These are phyloP conservation scores for Tenebrosternarchus preto DNA, from an alignment of 2,113 vertebrate genomes.

Conservation along the genomic window DNA sequence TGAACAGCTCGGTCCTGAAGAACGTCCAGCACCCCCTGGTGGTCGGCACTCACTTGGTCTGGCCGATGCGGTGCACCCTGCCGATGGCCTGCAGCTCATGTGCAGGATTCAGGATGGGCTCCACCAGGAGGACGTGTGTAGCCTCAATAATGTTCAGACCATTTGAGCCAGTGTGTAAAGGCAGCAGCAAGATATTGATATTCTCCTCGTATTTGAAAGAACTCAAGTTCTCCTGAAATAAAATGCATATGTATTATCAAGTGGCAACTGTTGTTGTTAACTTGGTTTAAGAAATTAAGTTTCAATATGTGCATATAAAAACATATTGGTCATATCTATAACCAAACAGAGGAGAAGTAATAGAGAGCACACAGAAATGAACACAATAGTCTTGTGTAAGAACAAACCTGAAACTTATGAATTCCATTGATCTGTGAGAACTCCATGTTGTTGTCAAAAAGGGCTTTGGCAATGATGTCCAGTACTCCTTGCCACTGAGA, in stretches of 20 bases:
- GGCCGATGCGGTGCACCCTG: slow-evolving; percentile 95
- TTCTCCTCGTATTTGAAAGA: slow-evolving; percentile 94
- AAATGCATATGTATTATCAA: background rate
- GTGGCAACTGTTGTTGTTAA: background rate
- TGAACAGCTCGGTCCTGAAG: background rate
- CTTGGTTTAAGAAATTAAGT: background rate
- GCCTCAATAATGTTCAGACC: slow-evolving; percentile 98
- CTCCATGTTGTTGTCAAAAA: slow-evolving; percentile 94
- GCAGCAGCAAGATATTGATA: slow-evolving; percentile 96
- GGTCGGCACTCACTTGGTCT: slow-evolving; percentile 83
- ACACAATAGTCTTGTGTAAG: background rate
- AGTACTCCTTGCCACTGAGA: slow-evolving; percentile 94
- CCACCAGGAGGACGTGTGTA: slow-evolving; percentile 92
- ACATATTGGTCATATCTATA: background rate
- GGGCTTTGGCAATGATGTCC: slow-evolving; percentile 97
- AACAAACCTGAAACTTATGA: slow-evolving; percentile 91
- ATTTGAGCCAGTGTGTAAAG: slow-evolving; percentile 96
- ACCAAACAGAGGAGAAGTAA: background rate
- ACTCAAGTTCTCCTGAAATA: slow-evolving; percentile 89
- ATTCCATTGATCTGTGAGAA: slow-evolving; percentile 97
- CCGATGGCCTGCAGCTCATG: slow-evolving; percentile 97
- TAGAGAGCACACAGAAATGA: background rate
- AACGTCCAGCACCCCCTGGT: background rate
- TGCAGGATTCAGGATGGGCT: slow-evolving; percentile 95
- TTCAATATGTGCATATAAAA: background rate